A percentile compares a stretch with the other conserved stretches of the same genome.
phyloP scores from a whole-genome alignment of 2,888 invertebrate genomes.

The Sarcophaga subvicina region DNA sequence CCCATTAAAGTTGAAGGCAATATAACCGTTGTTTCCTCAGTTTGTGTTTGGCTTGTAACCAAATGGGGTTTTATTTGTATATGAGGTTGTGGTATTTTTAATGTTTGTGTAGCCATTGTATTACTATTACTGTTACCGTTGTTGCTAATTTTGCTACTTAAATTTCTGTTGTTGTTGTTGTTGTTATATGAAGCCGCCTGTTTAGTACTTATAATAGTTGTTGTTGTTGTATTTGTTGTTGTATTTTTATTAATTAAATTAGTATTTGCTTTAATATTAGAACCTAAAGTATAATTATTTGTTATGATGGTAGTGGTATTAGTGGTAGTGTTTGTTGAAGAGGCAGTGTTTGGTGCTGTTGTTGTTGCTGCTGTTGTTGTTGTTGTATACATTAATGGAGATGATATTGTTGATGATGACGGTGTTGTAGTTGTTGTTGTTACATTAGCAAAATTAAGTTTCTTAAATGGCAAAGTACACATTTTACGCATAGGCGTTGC shows the following conservation, averaged over 20 bases:
- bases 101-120: constrained; percentile 71
- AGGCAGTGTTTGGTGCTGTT: constrained; percentile 67
- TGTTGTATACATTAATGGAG: constrained; percentile 59
- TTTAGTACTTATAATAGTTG: constrained; percentile 20
- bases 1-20: constrained; percentile 37
- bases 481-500: constrained; percentile 54
- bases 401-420: constrained; percentile 57
- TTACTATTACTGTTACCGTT: constrained; percentile 46
- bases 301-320: constrained; percentile 50
- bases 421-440: constrained; percentile 53
- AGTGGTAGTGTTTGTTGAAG: constrained; percentile 65
- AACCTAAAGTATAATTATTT: constrained; percentile 62
- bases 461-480: constrained; percentile 69
- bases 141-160: constrained; percentile 40
- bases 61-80: constrained; percentile 72
- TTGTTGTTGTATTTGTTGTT: constrained; percentile 33
- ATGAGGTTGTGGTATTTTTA: constrained; percentile 67
- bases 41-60: constrained; percentile 80
- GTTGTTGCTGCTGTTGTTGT: constrained; percentile 49
- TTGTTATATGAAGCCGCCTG: constrained; percentile 58
- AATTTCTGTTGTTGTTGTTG: not conserved
- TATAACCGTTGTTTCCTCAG: constrained; percentile 74
- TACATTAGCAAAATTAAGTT: constrained; percentile 67
- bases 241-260: constrained; percentile 66
- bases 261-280: constrained; percentile 58